These are phyloP conservation scores for Urocitellus parryii DNA, from an alignment of 2,113 vertebrate genomes.

Conservation along the genomic window DNA sequence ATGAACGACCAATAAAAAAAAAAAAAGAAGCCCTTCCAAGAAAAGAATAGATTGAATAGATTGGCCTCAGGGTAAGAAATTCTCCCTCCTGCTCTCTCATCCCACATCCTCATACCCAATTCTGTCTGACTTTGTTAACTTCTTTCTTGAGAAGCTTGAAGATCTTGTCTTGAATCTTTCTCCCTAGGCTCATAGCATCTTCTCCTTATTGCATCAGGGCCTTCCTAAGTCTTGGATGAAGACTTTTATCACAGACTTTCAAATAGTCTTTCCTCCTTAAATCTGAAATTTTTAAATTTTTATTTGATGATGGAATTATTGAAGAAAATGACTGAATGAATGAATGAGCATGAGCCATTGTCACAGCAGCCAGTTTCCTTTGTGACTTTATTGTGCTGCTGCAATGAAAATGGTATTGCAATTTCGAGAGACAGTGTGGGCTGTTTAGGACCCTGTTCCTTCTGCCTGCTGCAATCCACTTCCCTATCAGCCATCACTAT, in stretches of 20 bases:
- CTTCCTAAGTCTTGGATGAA: not conserved
- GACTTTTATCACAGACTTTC: not conserved
- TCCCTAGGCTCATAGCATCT: not conserved
- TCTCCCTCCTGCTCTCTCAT: not conserved
- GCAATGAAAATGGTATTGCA: rapidly evolving
- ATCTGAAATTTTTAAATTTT: not conserved
- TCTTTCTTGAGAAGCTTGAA: not conserved
- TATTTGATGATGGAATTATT: not conserved
- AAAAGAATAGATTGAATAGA: not conserved
- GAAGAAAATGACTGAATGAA: not conserved
- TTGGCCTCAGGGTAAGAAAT: not conserved
- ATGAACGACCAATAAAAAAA: no score
- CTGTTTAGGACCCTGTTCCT: not conserved
- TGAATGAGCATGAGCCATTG: not conserved
- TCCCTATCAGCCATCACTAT: not conserved
- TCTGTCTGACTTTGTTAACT: not conserved
- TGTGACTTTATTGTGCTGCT: not conserved
- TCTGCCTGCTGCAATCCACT: not conserved
- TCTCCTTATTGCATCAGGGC: not conserved
- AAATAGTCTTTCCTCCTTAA: not conserved
- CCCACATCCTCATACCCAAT: not conserved
- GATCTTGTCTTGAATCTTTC: not conserved
- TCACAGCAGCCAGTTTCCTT: not conserved
- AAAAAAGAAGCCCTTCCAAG: not conserved
- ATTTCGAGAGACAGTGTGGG: not conserved